Percentiles rank a stretch among this genome's conserved stretches.
phyloP scores from a whole-genome alignment of 2,113 vertebrate species.

The Myotis davidii region DNA sequence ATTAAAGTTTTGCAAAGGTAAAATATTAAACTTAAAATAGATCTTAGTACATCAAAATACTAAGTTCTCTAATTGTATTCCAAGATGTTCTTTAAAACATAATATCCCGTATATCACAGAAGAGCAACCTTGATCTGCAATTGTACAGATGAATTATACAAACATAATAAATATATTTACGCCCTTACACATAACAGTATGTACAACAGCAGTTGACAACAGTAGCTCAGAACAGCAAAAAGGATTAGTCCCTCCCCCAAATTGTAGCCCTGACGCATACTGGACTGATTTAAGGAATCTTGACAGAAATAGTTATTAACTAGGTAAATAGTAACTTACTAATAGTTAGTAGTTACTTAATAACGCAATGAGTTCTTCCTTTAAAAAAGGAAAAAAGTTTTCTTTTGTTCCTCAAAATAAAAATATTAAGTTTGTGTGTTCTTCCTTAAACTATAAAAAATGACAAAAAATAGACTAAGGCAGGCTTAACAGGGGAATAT shows the following conservation, averaged over 20 bases:
- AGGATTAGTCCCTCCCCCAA: conserved; percentile 82
- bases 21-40: conserved; percentile 93
- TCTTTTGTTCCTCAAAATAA: conserved; percentile 81
- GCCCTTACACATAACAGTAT: conserved; percentile 91
- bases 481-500: conserved; percentile 54
- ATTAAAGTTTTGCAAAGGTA: conserved; percentile 94
- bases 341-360: conserved; percentile 59
- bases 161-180: conserved; percentile 94
- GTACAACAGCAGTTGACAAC: conserved; percentile 92
- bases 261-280: conserved; percentile 80
- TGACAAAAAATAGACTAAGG: conserved; percentile 77
- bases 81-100: conserved; percentile 91
- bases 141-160: conserved; percentile 92
- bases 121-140: conserved; percentile 92
- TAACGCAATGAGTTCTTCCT: conserved; percentile 79
- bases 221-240: conserved; percentile 88
- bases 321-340: conserved; percentile 15
- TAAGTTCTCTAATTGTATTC: conserved; percentile 91
- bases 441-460: conserved; percentile 77
- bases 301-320: conserved; percentile 80
- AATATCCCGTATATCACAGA: conserved; percentile 90
- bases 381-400: conserved; percentile 68
- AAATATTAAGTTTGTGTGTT: conserved; percentile 53
- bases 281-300: conserved; percentile 79
- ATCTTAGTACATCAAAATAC: conserved; percentile 93